Evolutionary conservation across 1,140 invertebrate genomes (phyloP).

Genomic region (Drosophila ohnishii): DNA sequence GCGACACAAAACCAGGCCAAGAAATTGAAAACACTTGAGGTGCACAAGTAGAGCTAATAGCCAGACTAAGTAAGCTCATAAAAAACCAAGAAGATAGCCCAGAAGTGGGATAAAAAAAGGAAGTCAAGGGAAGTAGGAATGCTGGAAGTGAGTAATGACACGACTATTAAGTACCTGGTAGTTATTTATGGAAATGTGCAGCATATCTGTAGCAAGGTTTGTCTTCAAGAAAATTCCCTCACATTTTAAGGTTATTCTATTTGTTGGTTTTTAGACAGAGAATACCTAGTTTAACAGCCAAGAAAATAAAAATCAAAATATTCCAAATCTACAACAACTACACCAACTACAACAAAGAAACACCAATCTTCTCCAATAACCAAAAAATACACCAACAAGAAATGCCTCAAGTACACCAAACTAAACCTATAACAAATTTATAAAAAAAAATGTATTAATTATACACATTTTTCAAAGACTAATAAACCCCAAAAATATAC

Average conservation of each 20-base stretch:
- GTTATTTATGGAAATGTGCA: neutral
- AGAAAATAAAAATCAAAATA: too few relatives aligned
- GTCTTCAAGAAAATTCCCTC: too few relatives aligned
- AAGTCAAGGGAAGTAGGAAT: neutral
- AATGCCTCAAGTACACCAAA: neutral
- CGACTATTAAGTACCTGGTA: conserved; percentile 2
- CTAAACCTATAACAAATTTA: neutral
- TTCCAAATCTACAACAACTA: too few relatives aligned
- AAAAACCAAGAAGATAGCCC: conserved; percentile 29
- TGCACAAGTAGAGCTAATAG: conserved; percentile 32
- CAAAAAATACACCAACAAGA: neutral
- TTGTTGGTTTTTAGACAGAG: too few relatives aligned
- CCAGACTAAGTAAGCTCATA: conserved; percentile 58
- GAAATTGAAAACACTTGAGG: conserved; percentile 58
- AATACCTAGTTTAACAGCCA: too few relatives aligned
- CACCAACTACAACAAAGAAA: too few relatives aligned
- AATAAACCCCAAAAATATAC: conserved; percentile 4
- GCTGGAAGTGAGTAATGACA: neutral
- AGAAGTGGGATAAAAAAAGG: neutral
- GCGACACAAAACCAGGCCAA: conserved; percentile 9
- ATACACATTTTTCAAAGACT: neutral
- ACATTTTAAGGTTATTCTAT: too few relatives aligned
- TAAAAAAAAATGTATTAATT: neutral
- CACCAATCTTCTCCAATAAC: too few relatives aligned
- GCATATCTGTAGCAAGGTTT: too few relatives aligned